Percentiles rank a stretch among this genome's conserved stretches.
Evolutionary conservation across 1,140 invertebrate genomes (phyloP).

Genomic region (Tetraneura akinire): DNA sequence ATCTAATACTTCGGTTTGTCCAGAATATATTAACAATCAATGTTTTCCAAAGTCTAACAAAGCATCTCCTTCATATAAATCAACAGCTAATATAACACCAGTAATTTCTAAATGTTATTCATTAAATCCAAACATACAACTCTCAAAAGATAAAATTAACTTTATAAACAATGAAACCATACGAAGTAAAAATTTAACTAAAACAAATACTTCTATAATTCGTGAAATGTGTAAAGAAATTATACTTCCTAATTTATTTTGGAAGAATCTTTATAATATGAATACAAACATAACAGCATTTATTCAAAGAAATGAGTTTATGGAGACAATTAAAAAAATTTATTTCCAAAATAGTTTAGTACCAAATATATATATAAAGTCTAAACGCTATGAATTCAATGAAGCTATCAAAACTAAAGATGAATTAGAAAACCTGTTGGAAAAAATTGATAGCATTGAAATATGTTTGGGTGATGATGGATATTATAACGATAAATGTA

Average conservation of each 20-base stretch:
- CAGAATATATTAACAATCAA: not conserved
- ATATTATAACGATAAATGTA: not conserved
- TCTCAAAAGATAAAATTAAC: not conserved
- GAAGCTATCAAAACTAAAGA: not conserved
- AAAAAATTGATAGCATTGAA: not conserved
- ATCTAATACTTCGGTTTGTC: not conserved
- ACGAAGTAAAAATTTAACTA: not conserved
- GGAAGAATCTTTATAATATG: not conserved
- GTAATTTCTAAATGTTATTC: not conserved
- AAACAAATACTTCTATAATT: not conserved
- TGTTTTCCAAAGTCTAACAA: too few species aligned
- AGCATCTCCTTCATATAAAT: not conserved
- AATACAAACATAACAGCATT: not conserved
- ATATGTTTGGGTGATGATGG: not conserved
- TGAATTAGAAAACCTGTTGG: conserved; percentile 23
- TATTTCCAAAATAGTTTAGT: not conserved
- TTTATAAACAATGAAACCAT: not conserved
- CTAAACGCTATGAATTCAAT: not conserved
- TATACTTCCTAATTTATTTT: not conserved
- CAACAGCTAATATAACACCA: not conserved
- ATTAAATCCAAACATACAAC: not conserved
- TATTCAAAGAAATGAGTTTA: not conserved
- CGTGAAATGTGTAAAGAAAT: not conserved
- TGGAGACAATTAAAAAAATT: not conserved
- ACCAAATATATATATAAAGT: not conserved